Evolutionary conservation across 2,888 invertebrate genomes (phyloP), one percentile per base, ranked within the genome.

Genomic region (Arctia plantaginis): DNA sequence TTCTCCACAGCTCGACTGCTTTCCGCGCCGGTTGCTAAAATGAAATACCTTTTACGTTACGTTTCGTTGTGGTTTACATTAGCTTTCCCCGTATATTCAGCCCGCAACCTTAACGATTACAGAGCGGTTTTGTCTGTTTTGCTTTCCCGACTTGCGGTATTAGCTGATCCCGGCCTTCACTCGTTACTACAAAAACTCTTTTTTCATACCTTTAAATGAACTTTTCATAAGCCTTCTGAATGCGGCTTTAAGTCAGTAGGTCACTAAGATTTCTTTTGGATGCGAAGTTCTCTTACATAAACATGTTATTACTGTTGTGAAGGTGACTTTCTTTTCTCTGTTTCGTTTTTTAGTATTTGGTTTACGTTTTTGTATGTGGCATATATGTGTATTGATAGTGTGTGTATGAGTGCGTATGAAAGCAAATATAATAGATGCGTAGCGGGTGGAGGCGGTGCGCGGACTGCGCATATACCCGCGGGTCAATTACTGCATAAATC

Each of bases 401-500:
- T 69, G 66, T 35, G 39, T 70, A 77, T 76, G 74, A 82, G 6
- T 89, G 89, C 88, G 89, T 91, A 86, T 88, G 86, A 85, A 86
- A 88, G 86, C 87, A 86, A 88, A 89, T 91, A 90, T 86, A 87
- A 88, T 90, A 90, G 88, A 88, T 91, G 92, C 90, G 91, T 91
- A 86, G 85, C 82, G 89, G 86, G 87, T 76, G 88, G 87, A 85
- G 89, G 87, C 81, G 84, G 85, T 86, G 92, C 90, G 92, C 91
- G 91, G 87, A 86, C 86, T 90, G 92, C 92, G 93, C 93, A 91
- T 89, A 91, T 91, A 91, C 89, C 89, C 92, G 93, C 91, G 90
- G 93, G 93, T 93, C 94, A 94, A 93, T 93, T 92, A 92, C 91
- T 93, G 91, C 92, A 93, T 93, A 94, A 94, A 94, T 93, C 93